Base-by-base conservation (phyloP, 2,797 vertebrate species). In the Neosilurus hyrtlii region DNA sequence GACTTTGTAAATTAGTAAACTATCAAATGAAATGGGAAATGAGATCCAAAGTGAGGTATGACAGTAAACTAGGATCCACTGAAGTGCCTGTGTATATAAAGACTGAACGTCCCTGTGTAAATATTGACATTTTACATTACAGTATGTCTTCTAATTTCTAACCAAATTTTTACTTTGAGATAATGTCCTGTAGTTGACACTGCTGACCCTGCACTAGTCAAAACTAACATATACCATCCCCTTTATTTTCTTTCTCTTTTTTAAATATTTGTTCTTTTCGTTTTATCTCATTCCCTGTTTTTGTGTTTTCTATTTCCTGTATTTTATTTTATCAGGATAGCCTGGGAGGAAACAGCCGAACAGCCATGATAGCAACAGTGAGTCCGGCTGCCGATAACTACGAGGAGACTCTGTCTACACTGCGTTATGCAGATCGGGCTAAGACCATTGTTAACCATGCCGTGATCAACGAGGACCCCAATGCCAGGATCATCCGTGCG, bases 321-420 rank as follows among this genome's bases (percentile, higher is more conserved):
- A 65, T 35, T 68, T 14, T 81, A 1, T 0, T 54, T 80, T 65
- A 43, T 89, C 85, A 98, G 98, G 97, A 99, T 89, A 97, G 97
- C 87, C 95, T 99, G 12, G 98, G 97, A 0, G 98, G 97, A 8
- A 99, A 99, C 91, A 99, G 98, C 87, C 97, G 97, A 87, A 99
- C 97, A 0, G 97, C 97, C 1, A 99, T 99, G 98, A 96, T 99
- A 10, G 98, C 98, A 4, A 98, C 98, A 0, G 95, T 99, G 77
- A 99, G 98, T 87, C 98, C 98, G 0, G 93, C 97, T 0, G 97
- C 97, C 0, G 97, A 99, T 90, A 99, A 96, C 91, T 98, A 98
- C 0, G 97, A 99, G 0, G 98, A 99, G 89, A 99, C 97, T 0
- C 93, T 99, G 20, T 99, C 97, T 0, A 98, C 97, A 0, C 92